A percentile compares a stretch with the other conserved stretches of the same genome.
Conservation (phyloP, 2,797 vertebrate species). For the Tenualosa ilisha region DNA sequence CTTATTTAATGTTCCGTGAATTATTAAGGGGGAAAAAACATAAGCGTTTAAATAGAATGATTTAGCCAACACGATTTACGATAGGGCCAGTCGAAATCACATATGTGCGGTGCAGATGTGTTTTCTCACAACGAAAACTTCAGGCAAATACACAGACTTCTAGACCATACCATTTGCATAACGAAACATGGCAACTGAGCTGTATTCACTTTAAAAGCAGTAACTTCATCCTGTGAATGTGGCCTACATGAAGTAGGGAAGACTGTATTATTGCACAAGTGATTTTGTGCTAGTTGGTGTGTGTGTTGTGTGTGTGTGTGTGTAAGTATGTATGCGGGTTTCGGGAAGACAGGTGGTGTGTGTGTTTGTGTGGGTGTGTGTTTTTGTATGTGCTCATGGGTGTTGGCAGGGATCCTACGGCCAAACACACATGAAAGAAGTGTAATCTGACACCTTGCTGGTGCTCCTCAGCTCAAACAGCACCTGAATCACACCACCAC, state of each 20-base stretch:
- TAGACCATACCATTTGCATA: neutral
- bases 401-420: conserved; percentile 27
- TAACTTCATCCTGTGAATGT: neutral
- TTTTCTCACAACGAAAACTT: conserved; percentile 5
- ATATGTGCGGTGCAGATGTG: neutral
- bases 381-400: conserved; percentile 19
- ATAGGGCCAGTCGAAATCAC: neutral
- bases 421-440: conserved; percentile 69
- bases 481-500: conserved; percentile 56
- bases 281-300: neutral
- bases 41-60: neutral
- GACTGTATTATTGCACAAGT: neutral
- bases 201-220: neutral
- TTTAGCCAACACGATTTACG: neutral
- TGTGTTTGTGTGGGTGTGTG: neutral
- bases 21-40: neutral
- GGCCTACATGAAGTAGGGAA: neutral
- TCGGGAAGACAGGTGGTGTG: neutral
- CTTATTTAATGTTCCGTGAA: neutral
- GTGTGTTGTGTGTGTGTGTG: neutral
- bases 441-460: conserved; percentile 65
- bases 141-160: neutral
- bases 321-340: neutral
- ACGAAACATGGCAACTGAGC: neutral
- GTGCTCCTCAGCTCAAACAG: conserved; percentile 67